Conservation (phyloP, 2,113 vertebrate genomes). For the Irena cyanogastra region DNA sequence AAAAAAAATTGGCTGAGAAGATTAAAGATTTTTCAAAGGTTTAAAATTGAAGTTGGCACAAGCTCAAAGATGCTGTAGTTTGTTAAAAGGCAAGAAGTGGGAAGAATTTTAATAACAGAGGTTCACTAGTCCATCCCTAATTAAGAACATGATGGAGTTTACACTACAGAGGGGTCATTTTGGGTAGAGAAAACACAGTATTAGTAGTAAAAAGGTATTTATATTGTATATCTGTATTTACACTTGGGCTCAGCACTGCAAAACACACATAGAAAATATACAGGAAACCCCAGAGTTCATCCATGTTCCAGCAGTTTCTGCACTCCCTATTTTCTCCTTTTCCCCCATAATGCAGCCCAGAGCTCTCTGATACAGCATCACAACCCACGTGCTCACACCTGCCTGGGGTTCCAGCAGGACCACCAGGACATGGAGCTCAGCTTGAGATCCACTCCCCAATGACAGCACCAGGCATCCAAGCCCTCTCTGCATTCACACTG, state of each 20-base stretch:
- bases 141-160: background rate
- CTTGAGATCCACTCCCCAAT: background rate
- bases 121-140: background rate
- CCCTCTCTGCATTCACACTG: background rate
- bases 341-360: background rate
- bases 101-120: background rate
- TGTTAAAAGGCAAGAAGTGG: background rate
- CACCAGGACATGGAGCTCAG: background rate
- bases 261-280: background rate
- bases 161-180: background rate
- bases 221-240: background rate
- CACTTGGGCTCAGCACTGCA: background rate
- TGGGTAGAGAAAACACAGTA: background rate
- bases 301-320: background rate
- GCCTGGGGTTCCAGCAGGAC: background rate
- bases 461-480: background rate
- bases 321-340: background rate
- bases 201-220: background rate
- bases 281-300: background rate
- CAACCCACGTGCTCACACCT: background rate
- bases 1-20: background rate
- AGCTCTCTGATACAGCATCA: background rate
- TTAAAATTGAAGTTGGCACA: background rate
- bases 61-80: background rate
- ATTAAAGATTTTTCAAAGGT: background rate